A percentile compares a stretch with the other conserved stretches of the same genome.
Evolutionary conservation across 2,888 invertebrate species (phyloP).

Genomic region (Hylaea fasciaria): DNA sequence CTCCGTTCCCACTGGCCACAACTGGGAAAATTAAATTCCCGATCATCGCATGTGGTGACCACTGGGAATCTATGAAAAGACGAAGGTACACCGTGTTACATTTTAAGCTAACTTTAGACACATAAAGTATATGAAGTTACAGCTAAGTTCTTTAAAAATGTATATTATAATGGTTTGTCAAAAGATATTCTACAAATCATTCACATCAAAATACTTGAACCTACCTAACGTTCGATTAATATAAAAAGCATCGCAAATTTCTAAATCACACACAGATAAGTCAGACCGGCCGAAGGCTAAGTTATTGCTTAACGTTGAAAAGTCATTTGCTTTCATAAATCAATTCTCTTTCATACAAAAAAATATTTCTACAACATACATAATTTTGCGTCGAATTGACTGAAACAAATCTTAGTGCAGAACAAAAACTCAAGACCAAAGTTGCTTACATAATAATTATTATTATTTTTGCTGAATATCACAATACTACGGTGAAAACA

Average conservation of each 20-base stretch:
- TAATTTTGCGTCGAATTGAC: constrained; percentile 18
- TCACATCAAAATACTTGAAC: constrained; percentile 6
- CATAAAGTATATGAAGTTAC: neutral
- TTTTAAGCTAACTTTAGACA: neutral
- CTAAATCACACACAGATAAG: constrained; percentile 41
- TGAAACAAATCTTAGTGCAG: constrained; percentile 16
- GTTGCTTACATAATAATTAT: no score
- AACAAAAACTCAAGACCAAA: neutral
- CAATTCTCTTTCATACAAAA: constrained; percentile 41
- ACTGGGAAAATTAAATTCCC: no score
- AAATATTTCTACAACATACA: constrained; percentile 34
- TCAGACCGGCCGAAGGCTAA: constrained; percentile 75
- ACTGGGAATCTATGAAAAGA: neutral
- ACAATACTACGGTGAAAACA: no score
- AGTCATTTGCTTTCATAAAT: constrained; percentile 52
- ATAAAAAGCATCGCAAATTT: constrained; percentile 25
- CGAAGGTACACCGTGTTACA: no score
- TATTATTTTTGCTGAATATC: no score
- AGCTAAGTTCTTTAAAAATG: neutral
- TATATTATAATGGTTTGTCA: neutral
- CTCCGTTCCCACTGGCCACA: no score
- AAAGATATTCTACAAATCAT: constrained; percentile 7
- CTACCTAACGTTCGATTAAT: constrained; percentile 9
- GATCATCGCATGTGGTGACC: no score
- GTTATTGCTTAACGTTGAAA: constrained; percentile 72